phyloP scores from a whole-genome alignment of 1,140 invertebrate species.

The Trissolcus basalis region DNA sequence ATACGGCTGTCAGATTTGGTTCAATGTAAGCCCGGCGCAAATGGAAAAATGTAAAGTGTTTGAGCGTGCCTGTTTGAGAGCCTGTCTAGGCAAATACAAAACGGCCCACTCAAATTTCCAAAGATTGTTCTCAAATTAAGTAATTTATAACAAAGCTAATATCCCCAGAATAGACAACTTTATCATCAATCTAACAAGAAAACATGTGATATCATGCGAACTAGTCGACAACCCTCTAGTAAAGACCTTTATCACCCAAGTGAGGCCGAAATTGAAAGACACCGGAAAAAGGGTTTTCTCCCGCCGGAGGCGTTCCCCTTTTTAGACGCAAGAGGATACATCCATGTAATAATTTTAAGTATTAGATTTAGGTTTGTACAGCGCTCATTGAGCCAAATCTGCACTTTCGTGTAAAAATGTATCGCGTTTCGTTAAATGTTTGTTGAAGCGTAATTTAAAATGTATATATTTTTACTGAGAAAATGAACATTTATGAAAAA shows the following conservation, averaged over 20 bases:
- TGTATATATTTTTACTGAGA: too few relatives aligned
- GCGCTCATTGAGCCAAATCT: too few relatives aligned
- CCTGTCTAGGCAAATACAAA: slow-evolving; percentile 3
- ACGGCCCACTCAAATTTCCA: background rate
- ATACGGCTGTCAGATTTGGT: slow-evolving; percentile 6
- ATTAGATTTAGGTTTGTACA: too few relatives aligned
- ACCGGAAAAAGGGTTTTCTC: slow-evolving; percentile 8
- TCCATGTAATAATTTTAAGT: too few relatives aligned
- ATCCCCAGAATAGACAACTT: slow-evolving; percentile 14
- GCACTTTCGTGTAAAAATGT: too few relatives aligned
- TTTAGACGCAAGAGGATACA: slow-evolving; percentile 21
- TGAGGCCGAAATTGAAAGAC: slow-evolving; percentile 2
- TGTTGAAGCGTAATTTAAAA: too few relatives aligned
- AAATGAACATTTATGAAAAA: too few relatives aligned
- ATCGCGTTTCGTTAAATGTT: too few relatives aligned
- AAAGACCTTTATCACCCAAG: slow-evolving; percentile 6
- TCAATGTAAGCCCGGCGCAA: background rate
- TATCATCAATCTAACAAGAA: slow-evolving; percentile 13
- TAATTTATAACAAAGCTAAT: slow-evolving; percentile 2
- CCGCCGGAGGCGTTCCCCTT: slow-evolving; percentile 33
- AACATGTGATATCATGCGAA: background rate
- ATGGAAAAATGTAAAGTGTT: slow-evolving; percentile 3
- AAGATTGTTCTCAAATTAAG: background rate
- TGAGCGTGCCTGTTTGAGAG: background rate
- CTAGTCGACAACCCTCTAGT: background rate